These are phyloP conservation scores for Phyllostomus hastatus DNA, from an alignment of 2,113 vertebrate species.

Conservation along the genomic window DNA sequence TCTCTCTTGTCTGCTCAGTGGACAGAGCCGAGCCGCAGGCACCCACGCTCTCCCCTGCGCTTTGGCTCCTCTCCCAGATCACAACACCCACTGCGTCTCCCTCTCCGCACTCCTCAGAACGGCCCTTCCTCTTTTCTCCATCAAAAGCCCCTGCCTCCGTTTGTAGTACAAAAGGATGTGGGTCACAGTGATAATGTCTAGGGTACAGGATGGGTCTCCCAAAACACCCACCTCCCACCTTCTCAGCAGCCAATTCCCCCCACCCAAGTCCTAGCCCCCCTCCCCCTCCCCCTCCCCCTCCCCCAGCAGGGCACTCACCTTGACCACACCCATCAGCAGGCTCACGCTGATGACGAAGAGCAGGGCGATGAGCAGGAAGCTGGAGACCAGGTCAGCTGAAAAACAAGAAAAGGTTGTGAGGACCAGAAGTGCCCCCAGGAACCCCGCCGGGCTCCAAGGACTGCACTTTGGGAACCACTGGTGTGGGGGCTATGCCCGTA, in stretches of 20 bases:
- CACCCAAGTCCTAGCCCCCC: neutral
- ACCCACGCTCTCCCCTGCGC: accelerated
- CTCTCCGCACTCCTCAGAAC: accelerated
- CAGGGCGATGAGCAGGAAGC: slow-evolving; percentile 81
- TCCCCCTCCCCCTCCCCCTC: too few relatives aligned
- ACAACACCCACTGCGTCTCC: neutral
- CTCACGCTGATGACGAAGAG: slow-evolving; percentile 82
- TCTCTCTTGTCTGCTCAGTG: neutral
- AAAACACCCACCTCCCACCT: neutral
- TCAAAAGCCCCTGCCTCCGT: neutral
- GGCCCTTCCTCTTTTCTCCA: neutral
- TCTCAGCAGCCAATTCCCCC: neutral
- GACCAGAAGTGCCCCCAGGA: neutral
- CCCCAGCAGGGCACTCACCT: slow-evolving; percentile 69
- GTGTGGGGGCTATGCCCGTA: accelerated
- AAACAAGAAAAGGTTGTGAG: neutral
- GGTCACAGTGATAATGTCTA: too few relatives aligned
- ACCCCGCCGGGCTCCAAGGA: neutral
- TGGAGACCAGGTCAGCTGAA: slow-evolving; percentile 81
- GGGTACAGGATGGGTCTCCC: neutral
- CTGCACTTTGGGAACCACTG: neutral
- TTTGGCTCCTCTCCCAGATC: neutral
- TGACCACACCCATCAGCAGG: slow-evolving; percentile 80
- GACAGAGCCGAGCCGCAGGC: accelerated
- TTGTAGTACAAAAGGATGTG: neutral